Evolutionary conservation across 2,888 invertebrate species (phyloP), one percentile per base, ranked within the genome.

Genomic region (Leptinotarsa rubiginosa): DNA sequence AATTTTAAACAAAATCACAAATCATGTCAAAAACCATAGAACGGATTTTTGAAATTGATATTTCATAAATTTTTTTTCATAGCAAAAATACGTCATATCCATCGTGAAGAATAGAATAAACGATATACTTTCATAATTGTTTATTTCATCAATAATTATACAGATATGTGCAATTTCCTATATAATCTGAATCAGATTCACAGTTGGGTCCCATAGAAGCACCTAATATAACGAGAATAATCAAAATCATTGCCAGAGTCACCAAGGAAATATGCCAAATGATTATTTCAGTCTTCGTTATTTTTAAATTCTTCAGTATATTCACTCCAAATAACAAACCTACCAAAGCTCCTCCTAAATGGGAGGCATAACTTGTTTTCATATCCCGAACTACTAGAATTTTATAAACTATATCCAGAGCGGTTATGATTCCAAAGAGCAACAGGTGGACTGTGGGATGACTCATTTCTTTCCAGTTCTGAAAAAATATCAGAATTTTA

Each of bases 381-480:
- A 31, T 49, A 7, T 20, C 22, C n/a, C 2, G 4, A 4, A 16
- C 20, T 1, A 47, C n/a, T 49, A 69, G 25, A 5, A 50, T 12
- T 25, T 54, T 97, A 71, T 78, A 62, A 41, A 71, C 47, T 10
- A 69, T 47, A 66, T 81, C 80, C 64, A 80, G 78, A n/a, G 76
- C 64, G 1, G 77, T 74, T 62, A 81, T 75, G 16, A 76, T 72
- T 4, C 77, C 77, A 65, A 83, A 83, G 18, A 82, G 64, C n/a
- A 82, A 20, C 10, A 83, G 69, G n/a, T 81, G 80, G n/a, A 79
- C 77, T 5, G 78, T 67, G 1, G 84, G 84, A 81, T 95, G 92
- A 3, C 96, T 95, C 98, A 98, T 98, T 88, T 98, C 96, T 41
- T 91, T 89, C 95, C 97, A 99, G 87, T 98, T 98, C 95, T 96